phyloP scores from a whole-genome alignment of 2,888 invertebrate genomes.

The Lasioglossum vierecki region DNA sequence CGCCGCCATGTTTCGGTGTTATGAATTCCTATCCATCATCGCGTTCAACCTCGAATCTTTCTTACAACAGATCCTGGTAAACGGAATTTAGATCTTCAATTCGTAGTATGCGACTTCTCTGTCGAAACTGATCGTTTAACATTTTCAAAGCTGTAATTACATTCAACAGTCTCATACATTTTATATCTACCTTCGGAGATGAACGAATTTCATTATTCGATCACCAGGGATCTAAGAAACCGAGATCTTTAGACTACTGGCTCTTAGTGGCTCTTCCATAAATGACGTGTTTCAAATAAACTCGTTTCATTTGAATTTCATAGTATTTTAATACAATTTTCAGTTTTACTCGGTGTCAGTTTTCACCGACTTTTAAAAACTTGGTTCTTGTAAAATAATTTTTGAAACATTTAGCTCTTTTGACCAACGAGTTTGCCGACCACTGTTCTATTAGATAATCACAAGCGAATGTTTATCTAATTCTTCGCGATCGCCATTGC shows the following conservation, averaged over 20 bases:
- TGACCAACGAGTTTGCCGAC: too few species aligned
- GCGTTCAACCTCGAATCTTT: constrained; percentile 39
- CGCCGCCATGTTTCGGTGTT: constrained; percentile 51
- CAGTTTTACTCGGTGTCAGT: too few species aligned
- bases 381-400: too few species aligned
- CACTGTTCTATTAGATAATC: background rate
- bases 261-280: too few species aligned
- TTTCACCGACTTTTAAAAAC: too few species aligned
- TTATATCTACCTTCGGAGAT: background rate
- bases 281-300: too few species aligned
- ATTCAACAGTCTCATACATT: background rate
- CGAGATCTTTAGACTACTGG: too few species aligned
- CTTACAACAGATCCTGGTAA: constrained; percentile 42
- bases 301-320: too few species aligned
- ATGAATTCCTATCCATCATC: constrained; percentile 62
- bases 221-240: background rate
- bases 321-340: too few species aligned
- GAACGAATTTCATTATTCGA: background rate
- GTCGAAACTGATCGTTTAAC: background rate
- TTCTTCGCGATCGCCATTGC: background rate
- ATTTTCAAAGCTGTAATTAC: background rate
- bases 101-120: background rate
- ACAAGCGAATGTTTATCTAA: background rate
- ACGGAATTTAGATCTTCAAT: constrained; percentile 14
- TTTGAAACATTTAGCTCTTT: too few species aligned